Percentiles rank a stretch among this genome's conserved stretches.
These are phyloP conservation scores for Drosophila aff. DNA, from an alignment of 1,140 invertebrate genomes.

Conservation along the genomic window DNA sequence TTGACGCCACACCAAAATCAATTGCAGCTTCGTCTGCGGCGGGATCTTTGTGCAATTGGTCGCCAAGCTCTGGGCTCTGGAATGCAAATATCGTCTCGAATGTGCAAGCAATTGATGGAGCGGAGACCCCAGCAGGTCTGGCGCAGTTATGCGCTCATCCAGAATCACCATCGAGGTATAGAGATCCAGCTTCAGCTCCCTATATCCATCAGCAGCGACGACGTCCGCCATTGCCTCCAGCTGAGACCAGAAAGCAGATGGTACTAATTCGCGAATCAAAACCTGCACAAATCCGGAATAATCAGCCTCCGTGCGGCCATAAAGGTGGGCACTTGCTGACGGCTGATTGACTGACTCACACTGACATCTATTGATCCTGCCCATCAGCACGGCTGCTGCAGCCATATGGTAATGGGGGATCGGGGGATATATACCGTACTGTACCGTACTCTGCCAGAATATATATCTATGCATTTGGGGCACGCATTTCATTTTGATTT, in stretches of 20 bases:
- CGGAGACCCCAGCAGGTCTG: conserved; percentile 58
- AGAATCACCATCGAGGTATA: not conserved
- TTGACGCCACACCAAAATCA: conserved; percentile 74
- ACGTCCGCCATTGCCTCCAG: conserved; percentile 27
- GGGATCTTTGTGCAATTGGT: conserved; percentile 59
- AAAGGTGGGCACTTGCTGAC: conserved; percentile 14
- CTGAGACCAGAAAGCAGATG: conserved; percentile 10
- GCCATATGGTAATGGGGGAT: conserved; percentile 44
- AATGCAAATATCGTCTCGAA: conserved; percentile 56
- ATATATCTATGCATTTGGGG: conserved; percentile 44
- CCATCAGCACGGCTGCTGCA: not conserved
- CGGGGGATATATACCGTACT: conserved; percentile 37
- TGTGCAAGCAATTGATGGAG: conserved; percentile 45
- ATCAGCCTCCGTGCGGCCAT: conserved; percentile 14
- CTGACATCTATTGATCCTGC: conserved; percentile 36
- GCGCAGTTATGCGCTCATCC: conserved; percentile 8
- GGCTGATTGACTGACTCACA: not conserved
- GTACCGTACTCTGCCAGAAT: conserved; percentile 31
- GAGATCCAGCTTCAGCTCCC: not conserved
- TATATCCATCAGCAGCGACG: conserved; percentile 28
- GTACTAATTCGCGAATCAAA: conserved; percentile 27
- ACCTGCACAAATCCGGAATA: conserved; percentile 41
- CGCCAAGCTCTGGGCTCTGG: conserved; percentile 15
- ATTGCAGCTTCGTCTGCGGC: conserved; percentile 56
- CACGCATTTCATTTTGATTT: conserved; percentile 51